Conservation (phyloP, 2,113 vertebrate species). For the Anoplopoma fimbria region DNA sequence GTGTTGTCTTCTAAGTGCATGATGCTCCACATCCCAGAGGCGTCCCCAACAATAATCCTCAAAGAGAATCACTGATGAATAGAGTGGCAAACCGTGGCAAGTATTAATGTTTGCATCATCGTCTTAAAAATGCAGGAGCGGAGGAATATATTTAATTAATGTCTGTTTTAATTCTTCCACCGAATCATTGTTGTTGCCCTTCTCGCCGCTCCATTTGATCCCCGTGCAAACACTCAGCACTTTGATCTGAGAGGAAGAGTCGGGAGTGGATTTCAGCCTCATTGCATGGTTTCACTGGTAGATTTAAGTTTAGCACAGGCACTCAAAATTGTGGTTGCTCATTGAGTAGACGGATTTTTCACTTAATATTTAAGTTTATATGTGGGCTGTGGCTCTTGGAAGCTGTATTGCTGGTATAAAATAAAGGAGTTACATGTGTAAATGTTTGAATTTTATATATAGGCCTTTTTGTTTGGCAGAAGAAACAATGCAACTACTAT, state of each 20-base stretch:
- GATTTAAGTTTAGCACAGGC: constrained; percentile 47
- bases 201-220: constrained; percentile 74
- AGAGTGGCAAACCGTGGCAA: constrained; percentile 72
- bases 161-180: constrained; percentile 71
- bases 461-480: constrained; percentile 19
- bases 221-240: constrained; percentile 68
- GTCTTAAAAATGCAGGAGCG: constrained; percentile 71
- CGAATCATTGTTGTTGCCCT: constrained; percentile 71
- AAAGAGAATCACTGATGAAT: constrained; percentile 82
- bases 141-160: constrained; percentile 81
- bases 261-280: constrained; percentile 72
- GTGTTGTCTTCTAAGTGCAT: constrained; percentile 58
- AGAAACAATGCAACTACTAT: constrained; percentile 33
- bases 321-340: constrained; percentile 33
- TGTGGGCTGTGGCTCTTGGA: constrained; percentile 49
- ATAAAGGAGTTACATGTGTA: constrained; percentile 17
- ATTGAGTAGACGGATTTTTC: constrained; percentile 50
- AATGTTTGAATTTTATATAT: constrained; percentile 10
- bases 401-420: constrained; percentile 30
- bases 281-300: constrained; percentile 67
- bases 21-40: constrained; percentile 65
- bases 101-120: constrained; percentile 72
- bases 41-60: constrained; percentile 75
- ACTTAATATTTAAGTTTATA: constrained; percentile 36
- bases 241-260: constrained; percentile 74